Evolutionary conservation across 2,797 vertebrate species (phyloP).

Genomic region (Schizopygopsis pylzovi): DNA sequence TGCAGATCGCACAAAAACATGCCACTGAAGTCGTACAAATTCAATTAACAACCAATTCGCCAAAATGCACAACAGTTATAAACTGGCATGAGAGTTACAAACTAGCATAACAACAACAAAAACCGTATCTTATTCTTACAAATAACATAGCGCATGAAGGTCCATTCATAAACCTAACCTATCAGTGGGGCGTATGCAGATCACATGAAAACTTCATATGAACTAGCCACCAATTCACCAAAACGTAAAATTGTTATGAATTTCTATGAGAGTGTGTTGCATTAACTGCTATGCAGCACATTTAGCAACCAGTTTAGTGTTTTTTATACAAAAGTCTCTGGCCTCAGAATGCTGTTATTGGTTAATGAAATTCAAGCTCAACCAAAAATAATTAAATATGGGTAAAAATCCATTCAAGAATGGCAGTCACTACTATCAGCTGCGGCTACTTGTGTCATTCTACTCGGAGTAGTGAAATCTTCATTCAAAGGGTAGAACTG

Average conservation of each 20-base stretch:
- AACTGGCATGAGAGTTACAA: neutral
- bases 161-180: neutral
- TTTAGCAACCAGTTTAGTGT: neutral
- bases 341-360: neutral
- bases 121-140: no score
- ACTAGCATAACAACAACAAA: neutral
- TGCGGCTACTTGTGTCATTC: neutral
- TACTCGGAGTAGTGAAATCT: neutral
- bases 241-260: neutral
- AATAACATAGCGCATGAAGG: neutral
- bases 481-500: constrained; percentile 11
- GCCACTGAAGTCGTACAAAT: neutral
- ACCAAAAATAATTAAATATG: neutral
- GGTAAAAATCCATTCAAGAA: neutral
- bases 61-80: neutral
- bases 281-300: neutral
- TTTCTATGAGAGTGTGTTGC: neutral
- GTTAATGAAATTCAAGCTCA: neutral
- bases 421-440: neutral
- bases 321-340: neutral
- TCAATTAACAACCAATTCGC: neutral
- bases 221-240: no score
- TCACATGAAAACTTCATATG: neutral
- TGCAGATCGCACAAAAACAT: neutral
- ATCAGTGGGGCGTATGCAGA: neutral